Evolutionary conservation across 2,113 vertebrate genomes (phyloP).

Genomic region (Ornithorhynchus anatinus): DNA sequence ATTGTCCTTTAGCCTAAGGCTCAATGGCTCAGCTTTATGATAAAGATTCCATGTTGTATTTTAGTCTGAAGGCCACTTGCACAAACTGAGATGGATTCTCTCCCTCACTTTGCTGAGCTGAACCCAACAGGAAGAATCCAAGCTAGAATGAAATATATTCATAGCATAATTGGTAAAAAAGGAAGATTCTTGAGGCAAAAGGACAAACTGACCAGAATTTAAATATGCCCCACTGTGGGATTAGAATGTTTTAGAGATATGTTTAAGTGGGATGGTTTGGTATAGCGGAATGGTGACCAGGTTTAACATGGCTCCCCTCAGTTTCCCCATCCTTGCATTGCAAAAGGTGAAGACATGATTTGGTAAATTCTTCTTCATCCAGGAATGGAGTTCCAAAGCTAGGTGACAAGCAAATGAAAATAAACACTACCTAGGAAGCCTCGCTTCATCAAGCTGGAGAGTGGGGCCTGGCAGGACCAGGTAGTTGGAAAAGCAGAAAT

Average conservation of each 20-base stretch:
- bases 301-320: conserved; percentile 45
- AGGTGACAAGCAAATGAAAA: no score
- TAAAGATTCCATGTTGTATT: conserved; percentile 39
- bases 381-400: no score
- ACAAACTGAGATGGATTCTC: conserved; percentile 24
- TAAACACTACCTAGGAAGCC: no score
- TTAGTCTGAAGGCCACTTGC: conserved; percentile 35
- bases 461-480: no score
- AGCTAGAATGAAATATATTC: conserved; percentile 39
- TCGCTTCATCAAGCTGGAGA: no score
- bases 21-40: conserved; percentile 20
- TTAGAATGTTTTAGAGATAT: conserved; percentile 25
- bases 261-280: conserved; percentile 24
- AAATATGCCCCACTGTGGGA: conserved; percentile 28
- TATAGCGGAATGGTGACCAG: conserved; percentile 39
- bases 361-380: conserved; percentile 64
- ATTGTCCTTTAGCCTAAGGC: conserved; percentile 28
- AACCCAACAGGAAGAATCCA: conserved; percentile 29
- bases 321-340: conserved; percentile 51
- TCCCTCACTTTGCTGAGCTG: neutral
- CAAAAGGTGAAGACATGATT: conserved; percentile 65
- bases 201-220: conserved; percentile 7
- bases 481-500: no score
- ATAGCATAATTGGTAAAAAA: conserved; percentile 15
- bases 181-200: neutral